phyloP scores from a whole-genome alignment of 2,797 vertebrate species.

The Epinephelus awoara region DNA sequence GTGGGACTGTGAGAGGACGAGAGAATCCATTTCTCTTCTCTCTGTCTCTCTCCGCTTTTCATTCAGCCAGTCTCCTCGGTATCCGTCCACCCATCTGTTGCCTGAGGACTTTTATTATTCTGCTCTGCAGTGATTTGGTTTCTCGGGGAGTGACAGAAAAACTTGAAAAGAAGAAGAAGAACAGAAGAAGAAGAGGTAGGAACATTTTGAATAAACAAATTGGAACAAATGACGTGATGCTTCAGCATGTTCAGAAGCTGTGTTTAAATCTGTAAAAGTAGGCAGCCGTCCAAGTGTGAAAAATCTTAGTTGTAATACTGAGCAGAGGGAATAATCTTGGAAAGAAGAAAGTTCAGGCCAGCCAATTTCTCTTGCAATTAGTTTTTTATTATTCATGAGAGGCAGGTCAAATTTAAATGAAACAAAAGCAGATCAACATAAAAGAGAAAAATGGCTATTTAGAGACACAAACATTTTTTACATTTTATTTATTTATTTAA shows the following conservation, averaged over 20 bases:
- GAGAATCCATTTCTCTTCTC: conserved; percentile 47
- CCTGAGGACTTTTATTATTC: conserved; percentile 28
- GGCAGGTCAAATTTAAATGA: not conserved
- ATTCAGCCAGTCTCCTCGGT: conserved; percentile 13
- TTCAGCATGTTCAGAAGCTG: no score
- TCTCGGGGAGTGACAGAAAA: conserved; percentile 20
- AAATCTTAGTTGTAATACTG: not conserved
- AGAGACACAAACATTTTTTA: no score
- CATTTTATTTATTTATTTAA: no score
- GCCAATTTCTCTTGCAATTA: not conserved
- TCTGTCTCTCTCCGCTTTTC: conserved; percentile 28
- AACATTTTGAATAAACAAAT: not conserved
- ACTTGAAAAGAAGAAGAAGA: conserved; percentile 13
- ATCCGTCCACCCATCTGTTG: conserved; percentile 2
- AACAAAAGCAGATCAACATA: not conserved
- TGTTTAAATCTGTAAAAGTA: not conserved
- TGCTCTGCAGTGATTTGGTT: conserved; percentile 24
- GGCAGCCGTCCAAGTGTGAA: not conserved
- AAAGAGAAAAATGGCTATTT: not conserved
- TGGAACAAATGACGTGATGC: not conserved
- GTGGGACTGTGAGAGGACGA: conserved; percentile 32
- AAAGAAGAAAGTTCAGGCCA: not conserved
- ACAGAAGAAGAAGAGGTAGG: conserved; percentile 62
- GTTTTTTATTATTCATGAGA: not conserved
- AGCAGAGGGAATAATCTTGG: not conserved